These are phyloP conservation scores for Prionchulus punctatus DNA, from an alignment of 2,888 invertebrate genomes.

Conservation along the genomic window DNA sequence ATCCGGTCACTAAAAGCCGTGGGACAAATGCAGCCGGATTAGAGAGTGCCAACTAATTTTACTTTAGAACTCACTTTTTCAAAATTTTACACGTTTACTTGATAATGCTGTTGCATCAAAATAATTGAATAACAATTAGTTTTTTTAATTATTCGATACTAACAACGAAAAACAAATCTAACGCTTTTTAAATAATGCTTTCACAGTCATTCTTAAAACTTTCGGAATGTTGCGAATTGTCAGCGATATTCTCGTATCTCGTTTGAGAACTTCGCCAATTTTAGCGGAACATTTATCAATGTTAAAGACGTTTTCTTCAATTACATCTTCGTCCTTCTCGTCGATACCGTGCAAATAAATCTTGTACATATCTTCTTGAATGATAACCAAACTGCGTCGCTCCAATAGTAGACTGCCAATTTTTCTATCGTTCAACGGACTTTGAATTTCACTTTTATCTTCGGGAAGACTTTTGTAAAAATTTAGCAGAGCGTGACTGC, in stretches of 20 bases:
- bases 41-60: no score
- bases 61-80: no score
- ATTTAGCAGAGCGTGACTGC: constrained; percentile 74
- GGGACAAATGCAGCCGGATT: no score
- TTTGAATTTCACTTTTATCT: constrained; percentile 5
- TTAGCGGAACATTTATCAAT: not conserved
- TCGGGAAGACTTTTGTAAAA: constrained; percentile 43
- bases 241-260: constrained; percentile 1
- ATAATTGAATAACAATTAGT: no score
- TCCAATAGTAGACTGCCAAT: constrained; percentile 50
- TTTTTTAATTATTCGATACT: no score
- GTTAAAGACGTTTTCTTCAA: not conserved
- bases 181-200: no score
- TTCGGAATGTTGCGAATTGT: constrained; percentile 1
- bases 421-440: no score
- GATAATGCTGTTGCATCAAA: no score
- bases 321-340: not conserved
- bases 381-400: constrained; percentile 66
- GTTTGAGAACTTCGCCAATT: not conserved
- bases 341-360: constrained; percentile 44
- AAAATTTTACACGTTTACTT: no score
- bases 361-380: constrained; percentile 64
- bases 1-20: no score
- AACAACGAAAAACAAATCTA: no score
- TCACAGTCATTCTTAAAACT: no score